These are phyloP conservation scores for Hirundo rustica DNA, from an alignment of 2,797 vertebrate species.

Conservation along the genomic window DNA sequence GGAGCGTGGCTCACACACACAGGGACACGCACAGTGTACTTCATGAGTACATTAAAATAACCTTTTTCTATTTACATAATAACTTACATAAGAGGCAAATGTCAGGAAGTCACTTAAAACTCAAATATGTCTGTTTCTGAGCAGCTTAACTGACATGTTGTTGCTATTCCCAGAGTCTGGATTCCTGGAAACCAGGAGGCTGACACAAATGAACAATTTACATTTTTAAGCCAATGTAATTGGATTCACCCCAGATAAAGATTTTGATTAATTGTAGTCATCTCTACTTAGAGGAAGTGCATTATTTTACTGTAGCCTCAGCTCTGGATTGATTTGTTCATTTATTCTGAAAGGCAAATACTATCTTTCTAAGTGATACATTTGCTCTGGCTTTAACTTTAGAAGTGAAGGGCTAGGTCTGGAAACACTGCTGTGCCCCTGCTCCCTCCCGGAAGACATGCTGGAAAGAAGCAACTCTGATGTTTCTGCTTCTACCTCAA, in stretches of 20 bases:
- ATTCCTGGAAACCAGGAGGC: slow-evolving; percentile 25
- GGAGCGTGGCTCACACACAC: not conserved
- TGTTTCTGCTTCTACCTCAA: not conserved
- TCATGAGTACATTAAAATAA: not conserved
- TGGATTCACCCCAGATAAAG: not conserved
- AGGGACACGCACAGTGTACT: fast-evolving
- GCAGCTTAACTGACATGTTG: slow-evolving; percentile 4
- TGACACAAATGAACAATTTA: slow-evolving; percentile 23
- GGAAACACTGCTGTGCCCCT: not conserved
- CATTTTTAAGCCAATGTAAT: not conserved
- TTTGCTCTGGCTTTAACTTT: not conserved
- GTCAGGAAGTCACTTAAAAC: slow-evolving; percentile 32
- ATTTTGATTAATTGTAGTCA: slow-evolving; percentile 23
- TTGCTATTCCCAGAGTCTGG: not conserved
- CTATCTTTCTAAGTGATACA: not conserved
- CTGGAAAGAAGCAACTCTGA: not conserved
- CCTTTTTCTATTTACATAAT: not conserved
- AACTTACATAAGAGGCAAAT: slow-evolving; percentile 26
- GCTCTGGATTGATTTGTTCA: not conserved
- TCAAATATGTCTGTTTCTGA: slow-evolving; percentile 5
- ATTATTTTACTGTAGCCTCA: not conserved
- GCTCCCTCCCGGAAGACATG: not conserved
- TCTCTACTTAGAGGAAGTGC: not conserved
- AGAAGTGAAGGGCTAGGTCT: not conserved
- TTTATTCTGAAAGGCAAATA: not conserved